Evolutionary conservation across 1,140 invertebrate genomes (phyloP), one percentile per base, ranked within the genome.

Genomic region (Homalodisca vitripennis): DNA sequence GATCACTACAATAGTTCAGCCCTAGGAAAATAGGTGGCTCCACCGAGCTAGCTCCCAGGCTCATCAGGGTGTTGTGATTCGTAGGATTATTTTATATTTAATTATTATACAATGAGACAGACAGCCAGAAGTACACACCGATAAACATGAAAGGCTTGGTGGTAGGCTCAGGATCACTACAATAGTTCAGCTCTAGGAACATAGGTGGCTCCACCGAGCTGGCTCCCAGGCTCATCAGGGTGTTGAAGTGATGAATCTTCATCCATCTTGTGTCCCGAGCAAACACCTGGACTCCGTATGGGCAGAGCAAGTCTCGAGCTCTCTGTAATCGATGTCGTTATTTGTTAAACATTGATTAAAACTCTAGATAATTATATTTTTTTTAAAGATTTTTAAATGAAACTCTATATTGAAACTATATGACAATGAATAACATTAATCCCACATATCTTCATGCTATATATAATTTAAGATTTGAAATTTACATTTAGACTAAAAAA

Each of bases 61-160:
- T 80, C 3, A 87, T 76, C 73, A 86, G 86, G 1, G 84, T 75
- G 27, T 79, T 80, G 84, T n/a, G n/a, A n/a, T n/a, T n/a, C n/a
- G n/a, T n/a, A n/a, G n/a, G n/a, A n/a, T n/a, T n/a, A n/a, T n/a
- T n/a, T n/a, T n/a, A n/a, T n/a, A n/a, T n/a, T n/a, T n/a, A n/a
- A n/a, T n/a, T n/a, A n/a, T n/a, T n/a, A n/a, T n/a, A n/a, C n/a
- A n/a, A n/a, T n/a, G n/a, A n/a, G n/a, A n/a, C n/a, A n/a, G n/a
- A n/a, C n/a, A n/a, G n/a, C n/a, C n/a, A n/a, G n/a, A 41, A 41
- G 34, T 41, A 6, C 6, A 10, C 34, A 41, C 90, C 79, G 75
- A 68, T 13, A 62, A 69, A 46, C 27, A 65, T 48, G 69, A 41
- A 65, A 24, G 29, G 22, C 24, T 29, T n/a, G 79, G 80, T 63